Conservation (phyloP, 1,140 invertebrate species). For the Lepidurus couesii region DNA sequence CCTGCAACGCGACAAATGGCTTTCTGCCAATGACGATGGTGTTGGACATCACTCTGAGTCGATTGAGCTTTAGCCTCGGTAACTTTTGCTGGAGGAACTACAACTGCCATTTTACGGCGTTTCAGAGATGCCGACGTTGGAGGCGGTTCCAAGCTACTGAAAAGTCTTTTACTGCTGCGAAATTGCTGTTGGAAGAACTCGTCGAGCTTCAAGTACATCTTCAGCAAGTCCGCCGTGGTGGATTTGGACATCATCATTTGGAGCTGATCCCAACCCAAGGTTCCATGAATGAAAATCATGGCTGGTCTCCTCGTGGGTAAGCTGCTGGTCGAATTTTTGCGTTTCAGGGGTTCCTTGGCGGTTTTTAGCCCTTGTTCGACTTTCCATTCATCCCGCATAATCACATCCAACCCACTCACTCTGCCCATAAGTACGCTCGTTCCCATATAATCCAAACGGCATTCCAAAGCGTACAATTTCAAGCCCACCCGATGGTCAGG, state of each 20-base stretch:
- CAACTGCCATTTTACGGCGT: conserved; percentile 22
- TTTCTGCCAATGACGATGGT: conserved; percentile 89
- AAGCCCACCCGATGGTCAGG: conserved; percentile 83
- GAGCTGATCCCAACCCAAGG: conserved; percentile 87
- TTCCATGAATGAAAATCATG: conserved; percentile 86
- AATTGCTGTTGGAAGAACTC: conserved; percentile 96
- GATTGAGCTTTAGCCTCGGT: not conserved
- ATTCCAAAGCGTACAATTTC: conserved; percentile 75
- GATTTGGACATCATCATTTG: conserved; percentile 94
- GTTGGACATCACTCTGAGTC: conserved; percentile 49
- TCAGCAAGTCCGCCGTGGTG: conserved; percentile 89
- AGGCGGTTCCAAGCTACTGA: conserved; percentile 57
- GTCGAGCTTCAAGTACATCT: conserved; percentile 93
- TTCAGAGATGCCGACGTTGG: conserved; percentile 2
- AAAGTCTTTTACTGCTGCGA: conserved; percentile 84
- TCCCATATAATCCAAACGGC: conserved; percentile 93
- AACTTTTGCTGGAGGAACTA: not conserved
- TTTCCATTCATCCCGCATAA: conserved; percentile 77
- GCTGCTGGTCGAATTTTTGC: conserved; percentile 25
- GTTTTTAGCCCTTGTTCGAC: conserved; percentile 47
- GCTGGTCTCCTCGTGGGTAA: conserved; percentile 58
- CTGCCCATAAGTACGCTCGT: conserved; percentile 81
- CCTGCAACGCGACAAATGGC: conserved; percentile 67
- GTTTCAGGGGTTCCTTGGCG: conserved; percentile 35
- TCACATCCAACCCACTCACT: conserved; percentile 71